Evolutionary conservation across 2,113 vertebrate species (phyloP), one percentile per base, ranked within the genome.

Genomic region (Pollachius pollachius): DNA sequence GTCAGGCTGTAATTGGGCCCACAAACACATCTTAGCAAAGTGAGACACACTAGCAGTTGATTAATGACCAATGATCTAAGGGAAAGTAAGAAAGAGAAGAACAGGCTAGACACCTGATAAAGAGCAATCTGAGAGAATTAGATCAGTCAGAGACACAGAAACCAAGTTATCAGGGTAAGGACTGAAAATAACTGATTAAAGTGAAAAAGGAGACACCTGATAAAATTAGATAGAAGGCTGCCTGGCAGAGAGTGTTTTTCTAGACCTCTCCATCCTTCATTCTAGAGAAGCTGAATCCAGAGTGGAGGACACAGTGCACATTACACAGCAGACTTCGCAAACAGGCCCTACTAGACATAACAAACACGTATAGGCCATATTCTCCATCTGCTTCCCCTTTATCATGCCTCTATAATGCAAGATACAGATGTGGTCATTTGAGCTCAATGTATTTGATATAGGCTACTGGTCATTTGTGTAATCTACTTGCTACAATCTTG

Each of bases 191-290:
- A 8, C 34, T 15, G 64, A 69, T 75, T 68, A 77, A 69, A 65
- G 41, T 13, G 60, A 67, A 81, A 72, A 81, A 65, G 62, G 71
- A 79, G 69, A 85, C 73, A 79, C 61, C 68, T 63, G 75, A 83
- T 84, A 65, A 75, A 81, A 74, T 82, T 9, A 2, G 9, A 48
- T 66, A 73, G 75, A 68, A 13, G 27, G 72, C 62, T 48, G 59
- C 63, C 67, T 73, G 56, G 64, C 78, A 68, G 71, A 72, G 76
- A 71, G 68, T 67, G 41, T 9, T 48, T 48, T 48, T 48, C 6
- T 48, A 48, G 41, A 48, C 8, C 41, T 48, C 41, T 48, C 41
- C 41, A 48, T 48, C 41, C 41, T 48, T 48, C 41, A 48, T 48
- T 70, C 59, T 52, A n/a, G 59, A 48, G 18, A 25, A 12, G 15